phyloP scores from a whole-genome alignment of 2,888 invertebrate species.

The Polydrusus tereticollis region DNA sequence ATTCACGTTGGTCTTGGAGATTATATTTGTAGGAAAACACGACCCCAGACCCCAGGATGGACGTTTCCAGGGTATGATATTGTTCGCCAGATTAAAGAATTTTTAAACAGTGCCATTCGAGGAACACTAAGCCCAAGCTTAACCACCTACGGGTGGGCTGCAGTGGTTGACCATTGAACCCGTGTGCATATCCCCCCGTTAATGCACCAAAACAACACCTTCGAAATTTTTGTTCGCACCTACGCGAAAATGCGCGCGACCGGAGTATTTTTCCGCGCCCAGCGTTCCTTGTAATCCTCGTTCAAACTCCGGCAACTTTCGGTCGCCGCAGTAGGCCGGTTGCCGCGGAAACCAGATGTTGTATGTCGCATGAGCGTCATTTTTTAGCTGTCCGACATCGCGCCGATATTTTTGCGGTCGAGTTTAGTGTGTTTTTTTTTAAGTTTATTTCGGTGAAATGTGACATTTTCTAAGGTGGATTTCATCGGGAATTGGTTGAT shows the following conservation, averaged over 20 bases:
- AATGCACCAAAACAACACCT: slow-evolving; percentile 7
- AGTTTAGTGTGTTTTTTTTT: slow-evolving; percentile 10
- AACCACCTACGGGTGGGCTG: no score
- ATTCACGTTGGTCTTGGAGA: no score
- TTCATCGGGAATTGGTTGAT: slow-evolving; percentile 2
- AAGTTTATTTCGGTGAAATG: slow-evolving; percentile 52
- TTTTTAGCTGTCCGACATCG: not conserved
- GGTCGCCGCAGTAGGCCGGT: slow-evolving; percentile 11
- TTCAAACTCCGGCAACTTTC: slow-evolving; percentile 1
- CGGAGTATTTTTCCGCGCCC: not conserved
- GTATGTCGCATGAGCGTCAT: not conserved
- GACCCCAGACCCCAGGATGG: no score
- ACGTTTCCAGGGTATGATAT: no score
- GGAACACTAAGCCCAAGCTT: no score
- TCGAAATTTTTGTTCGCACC: not conserved
- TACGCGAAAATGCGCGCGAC: slow-evolving; percentile 14
- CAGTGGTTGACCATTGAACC: slow-evolving; percentile 6
- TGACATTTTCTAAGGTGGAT: slow-evolving; percentile 49
- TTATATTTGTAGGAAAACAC: no score
- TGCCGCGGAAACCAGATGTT: slow-evolving; percentile 9
- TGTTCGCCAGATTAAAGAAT: no score
- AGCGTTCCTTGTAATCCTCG: not conserved
- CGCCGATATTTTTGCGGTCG: not conserved
- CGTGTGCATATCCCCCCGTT: not conserved
- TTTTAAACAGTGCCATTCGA: no score